Evolutionary conservation across 2,888 invertebrate species (phyloP).

Genomic region (Drosophila neutralis): DNA sequence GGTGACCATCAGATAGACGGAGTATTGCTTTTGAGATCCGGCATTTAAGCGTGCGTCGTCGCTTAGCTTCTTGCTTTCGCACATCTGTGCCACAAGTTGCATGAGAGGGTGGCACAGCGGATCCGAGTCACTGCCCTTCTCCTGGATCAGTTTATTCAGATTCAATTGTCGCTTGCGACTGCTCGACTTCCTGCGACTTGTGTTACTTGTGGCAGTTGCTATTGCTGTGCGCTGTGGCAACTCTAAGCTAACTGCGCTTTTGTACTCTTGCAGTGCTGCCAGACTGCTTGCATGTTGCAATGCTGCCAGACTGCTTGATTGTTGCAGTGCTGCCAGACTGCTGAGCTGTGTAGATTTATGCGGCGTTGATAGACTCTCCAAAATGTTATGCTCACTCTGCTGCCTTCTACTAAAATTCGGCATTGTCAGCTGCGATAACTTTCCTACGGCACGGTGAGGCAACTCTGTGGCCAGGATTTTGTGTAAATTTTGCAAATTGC

Average conservation of each 20-base stretch:
- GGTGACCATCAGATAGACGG: constrained; percentile 54
- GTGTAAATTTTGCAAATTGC: constrained; percentile 20
- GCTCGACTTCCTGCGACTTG: neutral
- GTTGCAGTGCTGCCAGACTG: neutral
- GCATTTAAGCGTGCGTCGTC: constrained; percentile 24
- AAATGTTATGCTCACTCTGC: neutral
- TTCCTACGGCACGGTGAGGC: neutral
- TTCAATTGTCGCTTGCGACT: constrained; percentile 33
- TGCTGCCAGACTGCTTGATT: neutral
- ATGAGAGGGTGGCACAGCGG: constrained; percentile 41
- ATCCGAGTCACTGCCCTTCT: constrained; percentile 15
- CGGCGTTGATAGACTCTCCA: neutral
- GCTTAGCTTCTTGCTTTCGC: constrained; percentile 16
- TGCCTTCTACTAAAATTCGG: neutral
- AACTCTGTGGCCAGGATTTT: constrained; percentile 15
- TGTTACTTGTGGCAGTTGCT: neutral
- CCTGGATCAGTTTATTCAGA: constrained; percentile 41
- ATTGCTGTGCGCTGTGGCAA: neutral
- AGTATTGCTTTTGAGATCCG: constrained; percentile 40
- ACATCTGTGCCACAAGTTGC: constrained; percentile 51
- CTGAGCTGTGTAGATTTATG: neutral
- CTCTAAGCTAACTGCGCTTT: neutral
- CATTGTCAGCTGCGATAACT: neutral
- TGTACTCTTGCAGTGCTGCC: neutral
- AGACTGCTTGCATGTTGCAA: neutral